phyloP scores from a whole-genome alignment of 2,797 vertebrate genomes.

The Leucoraja ocellata region DNA sequence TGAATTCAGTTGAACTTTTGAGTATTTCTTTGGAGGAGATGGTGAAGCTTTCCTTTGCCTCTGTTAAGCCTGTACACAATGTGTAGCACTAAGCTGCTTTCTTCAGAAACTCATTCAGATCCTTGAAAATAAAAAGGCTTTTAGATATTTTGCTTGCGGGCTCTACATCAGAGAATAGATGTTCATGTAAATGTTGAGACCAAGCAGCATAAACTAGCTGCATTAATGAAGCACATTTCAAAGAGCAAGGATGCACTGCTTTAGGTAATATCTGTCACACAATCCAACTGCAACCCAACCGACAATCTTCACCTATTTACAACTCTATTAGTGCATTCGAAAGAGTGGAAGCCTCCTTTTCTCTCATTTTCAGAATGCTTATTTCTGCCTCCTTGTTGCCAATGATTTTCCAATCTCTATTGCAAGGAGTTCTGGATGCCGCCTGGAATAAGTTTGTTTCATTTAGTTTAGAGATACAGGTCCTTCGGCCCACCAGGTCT shows the following conservation, averaged over 20 bases:
- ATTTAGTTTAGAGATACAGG: too few relatives aligned
- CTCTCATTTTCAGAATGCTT: background rate
- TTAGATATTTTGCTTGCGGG: background rate
- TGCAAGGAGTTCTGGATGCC: background rate
- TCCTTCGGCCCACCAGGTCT: too few relatives aligned
- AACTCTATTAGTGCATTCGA: too few relatives aligned
- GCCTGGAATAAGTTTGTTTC: too few relatives aligned
- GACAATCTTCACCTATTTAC: background rate
- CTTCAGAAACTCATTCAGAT: slow-evolving; percentile 11
- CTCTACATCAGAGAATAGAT: slow-evolving; percentile 22
- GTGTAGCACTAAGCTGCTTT: slow-evolving; percentile 1
- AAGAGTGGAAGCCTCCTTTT: background rate
- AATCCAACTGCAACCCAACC: background rate
- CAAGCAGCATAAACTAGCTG: slow-evolving; percentile 13
- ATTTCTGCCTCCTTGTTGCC: too few relatives aligned
- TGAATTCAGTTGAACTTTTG: background rate
- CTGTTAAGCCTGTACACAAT: background rate
- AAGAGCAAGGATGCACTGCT: background rate
- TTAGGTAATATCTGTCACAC: slow-evolving; percentile 2
- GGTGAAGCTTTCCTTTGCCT: background rate
- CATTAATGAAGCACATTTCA: slow-evolving; percentile 28
- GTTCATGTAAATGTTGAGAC: background rate
- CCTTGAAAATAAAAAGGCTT: slow-evolving; percentile 18
- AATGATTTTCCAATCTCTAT: background rate
- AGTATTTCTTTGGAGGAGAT: background rate